Percentiles rank a stretch among this genome's conserved stretches.
Conservation (phyloP, 2,888 invertebrate species). For the Drosophila birchii region DNA sequence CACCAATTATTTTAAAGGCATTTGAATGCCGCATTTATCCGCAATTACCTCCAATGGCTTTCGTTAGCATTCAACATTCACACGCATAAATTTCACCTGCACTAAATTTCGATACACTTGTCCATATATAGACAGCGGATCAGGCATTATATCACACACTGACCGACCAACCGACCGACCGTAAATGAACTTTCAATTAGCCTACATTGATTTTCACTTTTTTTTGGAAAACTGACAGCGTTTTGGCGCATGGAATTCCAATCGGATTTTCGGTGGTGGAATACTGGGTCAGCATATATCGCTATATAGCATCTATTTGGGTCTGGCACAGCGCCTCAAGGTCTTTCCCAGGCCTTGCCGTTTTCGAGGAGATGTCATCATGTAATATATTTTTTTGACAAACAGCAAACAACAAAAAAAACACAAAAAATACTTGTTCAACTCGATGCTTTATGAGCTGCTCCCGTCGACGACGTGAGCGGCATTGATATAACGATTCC, state of each 20-base stretch:
- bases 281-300: slow-evolving; percentile 21
- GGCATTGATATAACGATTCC: slow-evolving; percentile 17
- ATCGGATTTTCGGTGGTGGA: slow-evolving; percentile 7
- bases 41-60: slow-evolving; percentile 9
- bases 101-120: slow-evolving; percentile 61
- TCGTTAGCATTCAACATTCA: slow-evolving; percentile 73
- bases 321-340: slow-evolving; percentile 34
- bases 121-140: slow-evolving; percentile 7
- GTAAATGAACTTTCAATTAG: slow-evolving; percentile 64
- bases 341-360: slow-evolving; percentile 51
- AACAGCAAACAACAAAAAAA: slow-evolving; percentile 10
- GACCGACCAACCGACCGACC: slow-evolving; percentile 7
- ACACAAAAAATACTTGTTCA: slow-evolving; percentile 31
- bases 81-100: slow-evolving; percentile 78
- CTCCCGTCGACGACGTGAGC: slow-evolving; percentile 16
- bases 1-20: slow-evolving; percentile 39
- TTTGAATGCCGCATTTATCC: slow-evolving; percentile 16
- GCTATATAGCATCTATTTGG: slow-evolving; percentile 27
- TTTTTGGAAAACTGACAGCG: slow-evolving; percentile 43
- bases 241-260: slow-evolving; percentile 34
- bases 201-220: slow-evolving; percentile 66
- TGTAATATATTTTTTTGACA: slow-evolving; percentile 40
- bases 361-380: slow-evolving; percentile 28
- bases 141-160: slow-evolving; percentile 52
- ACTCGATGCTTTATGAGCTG: slow-evolving; percentile 41